Evolutionary conservation across 2,888 invertebrate species (phyloP).

Genomic region (Thumatha senex): DNA sequence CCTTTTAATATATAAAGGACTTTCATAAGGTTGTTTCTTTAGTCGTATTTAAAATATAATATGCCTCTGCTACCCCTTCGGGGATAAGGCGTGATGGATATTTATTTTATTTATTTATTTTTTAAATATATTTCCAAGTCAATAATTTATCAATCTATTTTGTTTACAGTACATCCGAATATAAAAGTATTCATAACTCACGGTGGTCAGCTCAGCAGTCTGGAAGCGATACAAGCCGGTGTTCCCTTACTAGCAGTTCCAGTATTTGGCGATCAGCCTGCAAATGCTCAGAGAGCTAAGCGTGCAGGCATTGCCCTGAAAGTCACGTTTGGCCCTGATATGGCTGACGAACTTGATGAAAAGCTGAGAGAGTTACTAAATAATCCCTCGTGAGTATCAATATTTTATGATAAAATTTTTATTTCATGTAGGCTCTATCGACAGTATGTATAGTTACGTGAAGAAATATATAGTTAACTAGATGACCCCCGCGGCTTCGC

Average conservation of each 20-base stretch:
- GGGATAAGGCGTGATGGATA: no score
- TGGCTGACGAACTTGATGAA: conserved; percentile 39
- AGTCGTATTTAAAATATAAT: no score
- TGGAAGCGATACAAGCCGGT: conserved; percentile 51
- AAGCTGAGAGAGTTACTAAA: conserved; percentile 47
- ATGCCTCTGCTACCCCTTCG: no score
- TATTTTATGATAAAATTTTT: neutral
- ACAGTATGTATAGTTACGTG: no score
- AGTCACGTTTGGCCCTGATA: conserved; percentile 37
- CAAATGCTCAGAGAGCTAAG: conserved; percentile 49
- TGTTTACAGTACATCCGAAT: conserved; percentile 49
- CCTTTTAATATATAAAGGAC: neutral
- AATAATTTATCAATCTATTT: no score
- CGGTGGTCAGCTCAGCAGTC: conserved; percentile 50
- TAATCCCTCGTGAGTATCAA: conserved; percentile 45
- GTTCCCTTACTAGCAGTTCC: conserved; percentile 60
- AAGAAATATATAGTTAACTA: no score
- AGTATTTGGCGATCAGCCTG: conserved; percentile 62
- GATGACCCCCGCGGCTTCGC: no score
- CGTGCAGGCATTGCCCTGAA: conserved; percentile 45
- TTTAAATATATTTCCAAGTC: no score
- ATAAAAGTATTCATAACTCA: conserved; percentile 52
- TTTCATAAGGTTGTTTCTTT: no score
- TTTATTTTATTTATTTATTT: no score
- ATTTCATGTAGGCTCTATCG: no score